Conservation (phyloP, 2,797 vertebrate genomes). For the Euphonia xanthogaster region DNA sequence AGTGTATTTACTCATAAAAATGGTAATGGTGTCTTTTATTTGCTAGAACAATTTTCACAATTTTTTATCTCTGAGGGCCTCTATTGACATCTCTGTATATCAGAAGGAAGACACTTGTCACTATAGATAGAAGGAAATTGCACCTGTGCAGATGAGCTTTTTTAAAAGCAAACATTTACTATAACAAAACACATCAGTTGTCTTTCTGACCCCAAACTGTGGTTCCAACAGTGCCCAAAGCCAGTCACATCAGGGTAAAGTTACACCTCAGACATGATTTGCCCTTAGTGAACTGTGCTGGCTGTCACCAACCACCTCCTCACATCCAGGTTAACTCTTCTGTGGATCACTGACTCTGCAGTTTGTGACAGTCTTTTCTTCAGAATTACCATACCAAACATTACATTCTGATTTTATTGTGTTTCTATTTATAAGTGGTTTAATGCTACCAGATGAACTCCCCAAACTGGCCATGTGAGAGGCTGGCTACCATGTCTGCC, state of each 20-base stretch:
- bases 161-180: not conserved
- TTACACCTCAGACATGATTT: not conserved
- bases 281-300: not conserved
- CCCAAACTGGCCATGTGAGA: not conserved
- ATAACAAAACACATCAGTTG: not conserved
- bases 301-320: not conserved
- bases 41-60: not conserved
- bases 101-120: not conserved
- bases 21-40: not conserved
- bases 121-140: not conserved
- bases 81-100: not conserved
- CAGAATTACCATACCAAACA: not conserved
- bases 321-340: not conserved
- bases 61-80: not conserved
- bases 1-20: not conserved
- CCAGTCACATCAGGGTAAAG: not conserved
- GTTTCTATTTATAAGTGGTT: not conserved
- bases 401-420: not conserved
- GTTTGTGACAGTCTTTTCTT: not conserved
- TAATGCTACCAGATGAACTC: not conserved
- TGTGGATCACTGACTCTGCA: not conserved
- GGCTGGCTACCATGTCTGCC: not conserved
- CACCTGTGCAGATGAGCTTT: not conserved
- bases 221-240: not conserved
- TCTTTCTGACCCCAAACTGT: not conserved